Percentiles rank a stretch among this genome's conserved stretches.
Evolutionary conservation across 1,140 invertebrate genomes (phyloP).

Genomic region (Sesamia nonagrioides): DNA sequence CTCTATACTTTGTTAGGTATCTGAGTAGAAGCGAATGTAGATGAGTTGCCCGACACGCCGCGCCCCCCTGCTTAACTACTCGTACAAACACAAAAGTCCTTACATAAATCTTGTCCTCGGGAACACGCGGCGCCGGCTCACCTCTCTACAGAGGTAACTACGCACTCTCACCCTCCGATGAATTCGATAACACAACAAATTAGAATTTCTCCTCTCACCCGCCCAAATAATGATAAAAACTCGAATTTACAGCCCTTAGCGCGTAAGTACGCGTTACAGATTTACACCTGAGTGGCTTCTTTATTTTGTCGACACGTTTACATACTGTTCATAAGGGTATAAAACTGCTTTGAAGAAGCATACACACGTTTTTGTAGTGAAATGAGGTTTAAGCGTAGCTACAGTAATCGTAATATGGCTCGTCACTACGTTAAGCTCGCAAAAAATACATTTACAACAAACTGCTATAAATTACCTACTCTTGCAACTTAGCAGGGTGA

Average conservation of each 20-base stretch:
- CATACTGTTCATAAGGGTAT: constrained; percentile 39
- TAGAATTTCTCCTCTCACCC: constrained; percentile 69
- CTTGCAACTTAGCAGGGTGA: not conserved
- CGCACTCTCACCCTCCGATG: constrained; percentile 68
- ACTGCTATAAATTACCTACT: not conserved
- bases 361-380: constrained; percentile 34
- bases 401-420: not conserved
- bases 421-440: not conserved
- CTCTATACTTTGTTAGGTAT: constrained; percentile 81
- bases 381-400: constrained; percentile 17
- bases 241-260: constrained; percentile 62
- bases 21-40: constrained; percentile 85
- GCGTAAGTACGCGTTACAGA: constrained; percentile 63
- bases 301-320: constrained; percentile 65
- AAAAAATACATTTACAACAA: not conserved
- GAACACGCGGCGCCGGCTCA: constrained; percentile 80
- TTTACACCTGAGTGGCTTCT: constrained; percentile 61
- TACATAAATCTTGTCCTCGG: constrained; percentile 87
- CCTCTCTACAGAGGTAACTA: constrained; percentile 72
- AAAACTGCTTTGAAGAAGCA: constrained; percentile 37
- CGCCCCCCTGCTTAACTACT: constrained; percentile 83
- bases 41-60: constrained; percentile 73
- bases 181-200: constrained; percentile 81
- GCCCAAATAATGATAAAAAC: constrained; percentile 65
- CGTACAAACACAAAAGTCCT: constrained; percentile 87